Percentiles rank a stretch among this genome's conserved stretches.
Conservation (phyloP, 2,888 invertebrate genomes). For the Diarsia mendica region DNA sequence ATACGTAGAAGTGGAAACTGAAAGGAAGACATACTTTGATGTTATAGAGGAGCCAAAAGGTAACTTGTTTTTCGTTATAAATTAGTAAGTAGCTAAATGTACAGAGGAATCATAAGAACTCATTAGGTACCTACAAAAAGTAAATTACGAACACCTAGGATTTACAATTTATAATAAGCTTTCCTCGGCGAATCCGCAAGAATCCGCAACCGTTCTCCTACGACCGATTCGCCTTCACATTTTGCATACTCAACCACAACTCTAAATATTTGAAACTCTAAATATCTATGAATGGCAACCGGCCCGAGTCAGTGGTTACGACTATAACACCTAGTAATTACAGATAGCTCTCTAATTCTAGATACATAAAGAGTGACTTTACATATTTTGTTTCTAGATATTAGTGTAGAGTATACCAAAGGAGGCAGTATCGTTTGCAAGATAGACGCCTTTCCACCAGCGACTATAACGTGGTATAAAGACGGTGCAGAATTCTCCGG, state of each 20-base stretch:
- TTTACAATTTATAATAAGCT: background rate
- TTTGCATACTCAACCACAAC: background rate
- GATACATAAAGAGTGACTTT: too few relatives aligned
- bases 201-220: too few relatives aligned
- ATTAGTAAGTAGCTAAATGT: background rate
- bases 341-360: background rate
- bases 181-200: too few relatives aligned
- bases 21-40: slow-evolving; percentile 60
- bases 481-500: slow-evolving; percentile 55
- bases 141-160: background rate
- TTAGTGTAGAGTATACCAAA: slow-evolving; percentile 64
- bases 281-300: background rate
- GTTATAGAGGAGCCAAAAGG: slow-evolving; percentile 67
- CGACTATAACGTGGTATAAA: slow-evolving; percentile 71
- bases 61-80: slow-evolving; percentile 38
- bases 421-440: slow-evolving; percentile 66
- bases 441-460: slow-evolving; percentile 72
- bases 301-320: background rate
- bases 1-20: slow-evolving; percentile 63
- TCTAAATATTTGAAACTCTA: background rate
- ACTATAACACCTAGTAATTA: background rate
- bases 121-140: background rate
- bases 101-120: background rate
- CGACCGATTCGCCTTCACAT: too few relatives aligned
- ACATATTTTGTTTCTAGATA: slow-evolving; percentile 35